Percentiles rank a stretch among this genome's conserved stretches.
These are phyloP conservation scores for Muntiacus reevesi DNA, from an alignment of 2,113 vertebrate genomes.

Conservation along the genomic window DNA sequence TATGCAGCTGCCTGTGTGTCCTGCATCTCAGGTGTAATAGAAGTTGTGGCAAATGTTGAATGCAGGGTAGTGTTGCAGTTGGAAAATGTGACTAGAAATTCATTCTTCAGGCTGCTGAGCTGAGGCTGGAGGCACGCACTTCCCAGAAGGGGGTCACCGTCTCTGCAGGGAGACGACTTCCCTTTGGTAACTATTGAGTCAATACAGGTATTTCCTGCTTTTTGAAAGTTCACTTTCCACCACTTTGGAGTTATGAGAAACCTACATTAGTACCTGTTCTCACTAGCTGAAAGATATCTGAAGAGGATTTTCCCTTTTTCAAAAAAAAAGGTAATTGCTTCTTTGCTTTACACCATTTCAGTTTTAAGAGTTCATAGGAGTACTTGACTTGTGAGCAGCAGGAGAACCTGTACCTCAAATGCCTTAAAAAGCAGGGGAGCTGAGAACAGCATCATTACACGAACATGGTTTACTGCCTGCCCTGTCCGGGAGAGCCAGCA, in stretches of 20 bases:
- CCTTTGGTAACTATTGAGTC: neutral
- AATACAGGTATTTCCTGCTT: neutral
- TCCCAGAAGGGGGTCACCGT: neutral
- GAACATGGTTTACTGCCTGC: neutral
- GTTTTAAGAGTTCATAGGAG: neutral
- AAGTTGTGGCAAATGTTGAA: neutral
- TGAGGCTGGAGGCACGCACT: neutral
- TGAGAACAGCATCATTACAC: neutral
- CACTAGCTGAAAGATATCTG: neutral
- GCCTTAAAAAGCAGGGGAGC: neutral
- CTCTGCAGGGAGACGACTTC: neutral
- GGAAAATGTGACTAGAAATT: neutral
- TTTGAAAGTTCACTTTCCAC: neutral
- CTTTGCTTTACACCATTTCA: neutral
- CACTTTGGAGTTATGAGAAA: neutral
- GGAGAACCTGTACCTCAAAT: neutral
- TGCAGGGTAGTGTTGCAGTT: neutral
- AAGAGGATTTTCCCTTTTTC: neutral
- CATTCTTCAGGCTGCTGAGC: neutral
- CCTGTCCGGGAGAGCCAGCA: neutral
- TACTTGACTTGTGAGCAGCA: neutral
- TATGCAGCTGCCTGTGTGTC: fast-evolving
- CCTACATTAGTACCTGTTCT: neutral
- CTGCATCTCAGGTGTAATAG: fast-evolving
- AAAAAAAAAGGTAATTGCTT: neutral